Evolutionary conservation across 2,797 vertebrate species (phyloP), one percentile per base, ranked within the genome.

Genomic region (Cirrhinus molitorella): DNA sequence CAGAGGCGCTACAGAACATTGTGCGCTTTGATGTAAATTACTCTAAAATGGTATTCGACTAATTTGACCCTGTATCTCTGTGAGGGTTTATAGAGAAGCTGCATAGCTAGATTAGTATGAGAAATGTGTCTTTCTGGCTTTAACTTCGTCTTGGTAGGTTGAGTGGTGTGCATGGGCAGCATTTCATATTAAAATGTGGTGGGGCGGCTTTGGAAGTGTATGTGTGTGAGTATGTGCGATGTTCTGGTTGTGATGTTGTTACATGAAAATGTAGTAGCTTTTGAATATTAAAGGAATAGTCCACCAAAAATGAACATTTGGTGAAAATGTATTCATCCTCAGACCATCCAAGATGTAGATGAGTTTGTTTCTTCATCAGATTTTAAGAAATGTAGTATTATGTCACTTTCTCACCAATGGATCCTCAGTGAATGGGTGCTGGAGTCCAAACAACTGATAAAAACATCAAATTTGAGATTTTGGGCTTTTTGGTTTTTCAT

Each of bases 1-100:
- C 57, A 68, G 45, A 75, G 49, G 13, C 25, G 25, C 53, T 43
- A 49, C 23, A 16, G 40, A 61, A 86, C 63, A 57, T 28, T 5
- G 8, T 28, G 75, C 79, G 63, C 66, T 84, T 84, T 82, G 61
- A 84, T 85, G 51, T 82, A 80, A 85, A 84, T 85, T 57, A 84
- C 82, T 71, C 65, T 53, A 63, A 85, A 79, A 84, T 79, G 59
- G 34, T 73, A 57, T 17, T 8, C 0, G 4, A 63, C 28, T 80
- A 51, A 47, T 80, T 63, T 75, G 49, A 63, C 12, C 9, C 43
- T 49, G 49, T 71, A 28, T 49, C 40, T 75, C 45, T 55, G n/a
- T 57, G 31, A 53, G 34, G 25, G 55, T 14, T 76, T 78, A 23
- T 23, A 71, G 65, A 75, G 45, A 68, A 13, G 17, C 55, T 31